Base-by-base conservation (phyloP, 1,140 invertebrate genomes). In the Acyrthosiphon pisum region DNA sequence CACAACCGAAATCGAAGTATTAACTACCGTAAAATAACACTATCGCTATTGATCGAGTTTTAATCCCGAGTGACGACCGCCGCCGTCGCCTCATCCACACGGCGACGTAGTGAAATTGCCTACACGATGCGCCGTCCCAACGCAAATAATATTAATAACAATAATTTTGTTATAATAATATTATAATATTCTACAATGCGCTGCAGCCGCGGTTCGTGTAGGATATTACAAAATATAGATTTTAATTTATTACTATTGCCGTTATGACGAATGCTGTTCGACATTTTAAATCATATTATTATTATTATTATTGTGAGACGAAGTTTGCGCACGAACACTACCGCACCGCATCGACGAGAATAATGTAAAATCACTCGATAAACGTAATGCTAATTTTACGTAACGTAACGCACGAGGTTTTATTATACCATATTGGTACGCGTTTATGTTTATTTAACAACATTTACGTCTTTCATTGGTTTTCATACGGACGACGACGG, bases 101-200 rank as follows among this genome's bases (percentile, higher is more conserved):
- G 46, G 11, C 14, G 35, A 46, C 22, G 90, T 91, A 91, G 41
- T 26, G 37, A 76, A 91, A 91, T 68, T 76, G 90, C 90, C 90
- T 91, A 91, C 6, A 76, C 23, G 18, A 0, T 18, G 37, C 37
- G 90, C 90, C 90, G 90, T 91, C 30, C 44, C 22, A 46, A n/a
- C 84, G 44, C 18, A 8, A 87, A 86, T 46, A 87, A 18, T 50
- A 18, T 46, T 87, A 87, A 7, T 48, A 48, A 60, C 26, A 30
- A 60, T 8, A 26, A 26, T 41, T 41, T 41, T 56, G n/a, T n/a
- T n/a, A n/a, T n/a, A 56, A 56, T 56, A 23, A 56, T 56, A 56
- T 56, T 56, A 60, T 11, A 60, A 4, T 30, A 30, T 30, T 11
- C 1, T 3, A 2, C 1, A 60, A 30, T 9, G 56, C 56, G 8